A percentile compares a stretch with the other conserved stretches of the same genome.
phyloP scores from a whole-genome alignment of 2,113 vertebrate species.

The Cepphus grylle region DNA sequence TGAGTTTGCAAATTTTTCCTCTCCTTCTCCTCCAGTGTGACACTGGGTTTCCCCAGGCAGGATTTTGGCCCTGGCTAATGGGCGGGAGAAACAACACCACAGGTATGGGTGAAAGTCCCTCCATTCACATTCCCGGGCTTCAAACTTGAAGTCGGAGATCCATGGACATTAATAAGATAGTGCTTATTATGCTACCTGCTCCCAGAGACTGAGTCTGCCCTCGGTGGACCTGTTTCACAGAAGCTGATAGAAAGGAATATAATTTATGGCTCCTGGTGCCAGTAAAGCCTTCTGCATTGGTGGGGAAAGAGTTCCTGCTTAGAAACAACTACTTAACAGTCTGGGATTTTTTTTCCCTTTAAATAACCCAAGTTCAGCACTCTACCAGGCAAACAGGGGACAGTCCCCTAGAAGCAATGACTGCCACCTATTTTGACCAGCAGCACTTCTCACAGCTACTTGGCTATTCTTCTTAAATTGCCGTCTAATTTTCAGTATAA shows the following conservation, averaged over 20 bases:
- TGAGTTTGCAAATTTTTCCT: neutral
- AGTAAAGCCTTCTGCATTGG: neutral
- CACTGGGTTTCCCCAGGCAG: neutral
- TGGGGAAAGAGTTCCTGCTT: neutral
- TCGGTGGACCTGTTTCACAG: neutral
- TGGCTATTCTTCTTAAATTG: slow-evolving; percentile 11
- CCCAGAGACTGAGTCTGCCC: accelerated
- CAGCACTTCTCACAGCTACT: neutral
- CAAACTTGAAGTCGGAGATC: neutral
- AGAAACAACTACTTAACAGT: neutral
- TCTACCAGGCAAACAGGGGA: neutral
- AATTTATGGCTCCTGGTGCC: neutral
- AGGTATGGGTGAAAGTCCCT: accelerated
- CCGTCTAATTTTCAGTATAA: neutral
- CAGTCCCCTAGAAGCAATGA: neutral
- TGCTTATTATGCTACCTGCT: neutral
- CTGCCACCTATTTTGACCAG: neutral
- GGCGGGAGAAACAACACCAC: accelerated
- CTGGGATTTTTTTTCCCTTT: neutral
- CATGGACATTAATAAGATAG: neutral
- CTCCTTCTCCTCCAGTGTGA: neutral
- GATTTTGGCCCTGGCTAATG: neutral
- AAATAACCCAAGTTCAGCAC: neutral
- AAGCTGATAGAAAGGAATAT: neutral
- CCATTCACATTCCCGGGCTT: neutral